Base-by-base conservation (phyloP, 2,888 invertebrate genomes). In the Melanostoma mellinum region DNA sequence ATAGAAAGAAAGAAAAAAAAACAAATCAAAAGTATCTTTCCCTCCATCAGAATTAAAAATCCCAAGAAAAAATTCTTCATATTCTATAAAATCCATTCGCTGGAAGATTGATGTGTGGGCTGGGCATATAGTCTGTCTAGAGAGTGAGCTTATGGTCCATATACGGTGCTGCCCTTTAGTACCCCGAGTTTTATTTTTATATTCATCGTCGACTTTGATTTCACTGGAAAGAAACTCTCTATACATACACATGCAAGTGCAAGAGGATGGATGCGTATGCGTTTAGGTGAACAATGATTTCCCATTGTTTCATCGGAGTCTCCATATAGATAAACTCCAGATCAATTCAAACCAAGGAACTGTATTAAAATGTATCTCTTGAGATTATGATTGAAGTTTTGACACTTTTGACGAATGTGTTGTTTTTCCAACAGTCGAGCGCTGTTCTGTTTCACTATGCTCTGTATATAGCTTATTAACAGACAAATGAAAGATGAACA, bases 391-490 rank as follows among this genome's bases (percentile, higher is more conserved):
- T 84, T 79, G 79, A 79, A 79, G 79, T 79, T 84, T 84, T 69
- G 84, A 84, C 84, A 79, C 69, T 84, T 84, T 79, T 79, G 82
- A 82, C 74, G 84, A 79, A 79, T 78, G 58, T 65, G 65, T 84
- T 74, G 36, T 73, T 78, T 65, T 81, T 79, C 9, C 48, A 53
- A 36, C 35, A 32, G 8, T 20, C 20, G 8, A 6, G 46, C 67
- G 55, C 50, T 46, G 61, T 61, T 61, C 36, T 48, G 48, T 61
- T 61, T 48, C 36, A 61, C 61, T 61, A 30, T 61, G 0, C 20
- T 20, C 20, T 20, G 20, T 20, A 20, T 48, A 61, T 52, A 10
- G 65, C 55, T 79, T 79, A 79, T 73, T 78, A 67, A 79, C 58
- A 65, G 67, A 73, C 68, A 73, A 74, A 68, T 53, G 52, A 33